These are phyloP conservation scores for Toxostoma redivivum DNA, from an alignment of 2,113 vertebrate species.

Conservation along the genomic window DNA sequence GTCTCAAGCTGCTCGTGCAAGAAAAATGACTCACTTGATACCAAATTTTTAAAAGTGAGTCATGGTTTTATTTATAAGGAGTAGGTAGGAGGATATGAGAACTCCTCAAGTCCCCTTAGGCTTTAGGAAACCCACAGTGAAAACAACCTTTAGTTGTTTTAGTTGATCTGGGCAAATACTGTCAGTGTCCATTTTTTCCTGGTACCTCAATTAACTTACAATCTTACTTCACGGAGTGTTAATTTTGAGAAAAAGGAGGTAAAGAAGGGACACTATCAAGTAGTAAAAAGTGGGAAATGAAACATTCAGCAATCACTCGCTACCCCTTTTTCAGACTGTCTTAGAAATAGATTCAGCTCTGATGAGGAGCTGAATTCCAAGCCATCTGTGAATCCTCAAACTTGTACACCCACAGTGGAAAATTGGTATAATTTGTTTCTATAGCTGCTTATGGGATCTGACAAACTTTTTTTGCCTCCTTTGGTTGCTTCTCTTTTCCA, in stretches of 20 bases:
- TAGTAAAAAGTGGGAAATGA: background rate
- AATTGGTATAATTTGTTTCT: constrained; percentile 62
- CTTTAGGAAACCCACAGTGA: constrained; percentile 8
- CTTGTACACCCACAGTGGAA: constrained; percentile 59
- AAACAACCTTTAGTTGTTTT: background rate
- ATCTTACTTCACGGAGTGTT: background rate
- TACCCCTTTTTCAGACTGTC: constrained; percentile 24
- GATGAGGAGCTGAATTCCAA: constrained; percentile 36
- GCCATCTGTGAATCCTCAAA: constrained; percentile 65
- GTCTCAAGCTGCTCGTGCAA: background rate
- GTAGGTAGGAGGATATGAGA: constrained; percentile 46
- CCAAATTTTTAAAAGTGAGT: constrained; percentile 53
- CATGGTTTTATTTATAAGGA: constrained; percentile 55
- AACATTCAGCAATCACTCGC: background rate
- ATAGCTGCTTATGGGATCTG: constrained; percentile 28
- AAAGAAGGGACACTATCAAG: background rate
- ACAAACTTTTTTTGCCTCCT: constrained; percentile 36
- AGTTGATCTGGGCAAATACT: background rate
- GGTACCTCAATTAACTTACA: background rate
- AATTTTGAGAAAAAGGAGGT: background rate
- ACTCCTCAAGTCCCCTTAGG: constrained; percentile 18
- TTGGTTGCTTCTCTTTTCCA: background rate
- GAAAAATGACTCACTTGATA: constrained; percentile 32
- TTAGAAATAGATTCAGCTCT: constrained; percentile 11
- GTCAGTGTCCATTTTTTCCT: background rate